phyloP scores from a whole-genome alignment of 2,113 vertebrate genomes.

The Pachyramphus minor region DNA sequence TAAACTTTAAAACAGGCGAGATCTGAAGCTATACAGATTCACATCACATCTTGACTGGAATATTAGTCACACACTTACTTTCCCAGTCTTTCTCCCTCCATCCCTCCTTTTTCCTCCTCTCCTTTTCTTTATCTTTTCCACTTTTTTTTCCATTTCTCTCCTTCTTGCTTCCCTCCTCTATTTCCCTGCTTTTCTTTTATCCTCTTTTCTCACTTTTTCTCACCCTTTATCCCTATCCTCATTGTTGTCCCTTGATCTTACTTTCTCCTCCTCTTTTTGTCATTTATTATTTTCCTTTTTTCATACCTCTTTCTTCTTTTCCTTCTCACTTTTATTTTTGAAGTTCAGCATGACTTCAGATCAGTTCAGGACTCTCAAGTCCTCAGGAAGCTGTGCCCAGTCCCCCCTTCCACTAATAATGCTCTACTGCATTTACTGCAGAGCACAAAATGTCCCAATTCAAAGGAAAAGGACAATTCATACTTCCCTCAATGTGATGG shows the following conservation, averaged over 20 bases:
- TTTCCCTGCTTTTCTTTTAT: not conserved
- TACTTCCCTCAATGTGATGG: not conserved
- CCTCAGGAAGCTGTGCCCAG: not conserved
- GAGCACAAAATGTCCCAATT: not conserved
- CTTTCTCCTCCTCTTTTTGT: not conserved
- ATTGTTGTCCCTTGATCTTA: not conserved
- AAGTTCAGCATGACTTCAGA: not conserved
- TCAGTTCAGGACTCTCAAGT: not conserved
- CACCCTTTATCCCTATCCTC: not conserved
- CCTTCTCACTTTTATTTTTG: not conserved
- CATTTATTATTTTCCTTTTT: not conserved
- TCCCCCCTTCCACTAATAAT: not conserved
- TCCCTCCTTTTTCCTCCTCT: not conserved
- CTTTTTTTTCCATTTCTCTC: not conserved
- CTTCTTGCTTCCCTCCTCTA: not conserved
- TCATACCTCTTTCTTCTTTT: not conserved
- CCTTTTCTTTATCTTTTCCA: not conserved
- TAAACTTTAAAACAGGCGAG: not conserved
- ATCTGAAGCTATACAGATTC: not conserved
- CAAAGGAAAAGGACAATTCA: not conserved
- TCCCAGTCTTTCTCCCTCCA: not conserved
- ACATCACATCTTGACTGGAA: not conserved
- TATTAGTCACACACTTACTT: not conserved
- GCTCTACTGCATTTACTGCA: not conserved
- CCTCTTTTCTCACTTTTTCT: not conserved